phyloP scores from a whole-genome alignment of 2,797 vertebrate species.

The Hydrolagus colliei region DNA sequence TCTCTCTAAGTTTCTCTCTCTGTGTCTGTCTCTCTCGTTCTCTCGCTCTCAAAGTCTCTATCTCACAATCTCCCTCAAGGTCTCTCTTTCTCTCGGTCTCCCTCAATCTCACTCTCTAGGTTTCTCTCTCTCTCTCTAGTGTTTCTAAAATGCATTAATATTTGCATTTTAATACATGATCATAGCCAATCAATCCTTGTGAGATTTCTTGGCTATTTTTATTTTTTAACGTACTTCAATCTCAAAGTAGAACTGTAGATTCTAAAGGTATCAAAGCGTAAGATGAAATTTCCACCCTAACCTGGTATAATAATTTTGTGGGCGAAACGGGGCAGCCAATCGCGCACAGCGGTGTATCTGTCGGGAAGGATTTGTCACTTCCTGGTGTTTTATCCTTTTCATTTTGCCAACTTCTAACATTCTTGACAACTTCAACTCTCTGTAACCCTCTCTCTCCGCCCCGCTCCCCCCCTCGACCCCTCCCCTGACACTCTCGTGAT shows the following conservation, averaged over 20 bases:
- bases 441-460: constrained; percentile 49
- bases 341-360: constrained; percentile 49
- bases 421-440: constrained; percentile 56
- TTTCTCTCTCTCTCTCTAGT: constrained; percentile 61
- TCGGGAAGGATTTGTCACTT: constrained; percentile 61
- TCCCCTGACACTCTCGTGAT: constrained; percentile 21
- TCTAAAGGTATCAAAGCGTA: constrained; percentile 68
- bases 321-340: too few relatives aligned
- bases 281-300: too few relatives aligned
- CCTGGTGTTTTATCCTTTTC: constrained; percentile 52
- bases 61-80: too few relatives aligned
- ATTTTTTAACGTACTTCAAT: constrained; percentile 55
- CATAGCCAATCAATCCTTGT: constrained; percentile 54
- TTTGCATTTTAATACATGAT: constrained; percentile 67
- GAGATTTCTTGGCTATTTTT: constrained; percentile 66
- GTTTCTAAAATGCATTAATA: constrained; percentile 80
- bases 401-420: constrained; percentile 49
- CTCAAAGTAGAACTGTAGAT: constrained; percentile 61
- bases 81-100: background rate
- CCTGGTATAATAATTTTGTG: too few relatives aligned
- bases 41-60: too few relatives aligned
- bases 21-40: too few relatives aligned
- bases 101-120: background rate
- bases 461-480: constrained; percentile 23
- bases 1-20: too few relatives aligned